Base-by-base conservation (phyloP, 2,888 invertebrate species). In the Habrosyne pyritoides region DNA sequence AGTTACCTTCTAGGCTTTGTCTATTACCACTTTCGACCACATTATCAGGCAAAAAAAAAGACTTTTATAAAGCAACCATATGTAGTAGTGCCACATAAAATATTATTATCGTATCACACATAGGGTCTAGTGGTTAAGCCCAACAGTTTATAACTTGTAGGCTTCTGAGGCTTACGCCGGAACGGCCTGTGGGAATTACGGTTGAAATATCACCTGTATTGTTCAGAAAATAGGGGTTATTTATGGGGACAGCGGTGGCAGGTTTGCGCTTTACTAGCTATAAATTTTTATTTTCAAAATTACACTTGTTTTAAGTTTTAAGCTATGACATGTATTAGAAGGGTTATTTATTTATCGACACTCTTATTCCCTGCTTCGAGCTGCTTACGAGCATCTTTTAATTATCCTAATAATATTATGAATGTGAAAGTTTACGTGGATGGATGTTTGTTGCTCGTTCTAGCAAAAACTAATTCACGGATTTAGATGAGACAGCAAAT, bases 151-250 rank as follows among this genome's bases (percentile, higher is more conserved):
- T 58, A 60, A 63, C 61, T 53, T 54, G 58, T 57, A 57, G 59
- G 59, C 59, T 52, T 56, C 56, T 52, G 47, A 46, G 61, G 58
- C 66, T 69, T 67, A 67, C 63, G 50, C 55, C 24, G 58, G 26
- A 53, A 57, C 60, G 24, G 53, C 61, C 60, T 53, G 24, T 14
- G 64, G 60, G 71, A 69, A 75, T 74, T 68, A 74, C 70, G 54
- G 54, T 51, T 79, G 77, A 79, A 81, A 77, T 80, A 81, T 81
- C 67, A 73, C 73, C 78, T 67, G 56, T 80, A 76, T 77, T 75
- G 77, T 76, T 64, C 70, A 65, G 65, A 64, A 69, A 77, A 79
- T 79, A 82, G 73, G 63, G 68, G 75, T 77, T 81, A 81, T 86
- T 86, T 82, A 84, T 66, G 61, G 52, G 57, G 66, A 69, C 69